A percentile compares a stretch with the other conserved stretches of the same genome.
phyloP scores from a whole-genome alignment of 2,797 vertebrate species.

The Gymnoscopelus braueri region DNA sequence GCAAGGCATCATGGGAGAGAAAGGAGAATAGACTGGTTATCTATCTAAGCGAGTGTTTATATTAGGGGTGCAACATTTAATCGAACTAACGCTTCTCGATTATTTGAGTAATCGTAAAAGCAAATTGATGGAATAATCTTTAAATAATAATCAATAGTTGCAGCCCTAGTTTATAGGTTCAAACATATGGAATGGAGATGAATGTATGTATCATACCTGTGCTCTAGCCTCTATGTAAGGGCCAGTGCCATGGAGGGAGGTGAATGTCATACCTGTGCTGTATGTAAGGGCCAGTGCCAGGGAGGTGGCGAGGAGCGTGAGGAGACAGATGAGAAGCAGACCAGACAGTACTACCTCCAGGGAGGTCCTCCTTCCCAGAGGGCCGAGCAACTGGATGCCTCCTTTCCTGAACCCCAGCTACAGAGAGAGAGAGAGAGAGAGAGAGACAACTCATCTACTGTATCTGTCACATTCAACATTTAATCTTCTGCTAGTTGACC shows the following conservation, averaged over 20 bases:
- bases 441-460: neutral
- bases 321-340: slow-evolving; percentile 80
- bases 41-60: too few relatives aligned
- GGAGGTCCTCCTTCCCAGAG: slow-evolving; percentile 83
- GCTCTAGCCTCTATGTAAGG: slow-evolving; percentile 72
- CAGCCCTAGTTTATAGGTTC: too few relatives aligned
- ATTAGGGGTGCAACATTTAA: too few relatives aligned
- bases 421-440: neutral
- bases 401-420: slow-evolving; percentile 93
- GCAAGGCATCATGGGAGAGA: slow-evolving; percentile 6
- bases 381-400: slow-evolving; percentile 74
- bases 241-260: slow-evolving; percentile 81
- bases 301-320: slow-evolving; percentile 86
- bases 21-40: neutral
- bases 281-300: slow-evolving; percentile 87
- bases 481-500: slow-evolving; percentile 2
- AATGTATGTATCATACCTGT: neutral
- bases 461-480: too few relatives aligned
- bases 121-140: too few relatives aligned
- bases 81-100: too few relatives aligned
- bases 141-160: too few relatives aligned
- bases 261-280: slow-evolving; percentile 82
- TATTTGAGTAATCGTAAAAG: too few relatives aligned
- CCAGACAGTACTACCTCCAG: slow-evolving; percentile 87
- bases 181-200: too few relatives aligned